Evolutionary conservation across 2,888 invertebrate genomes (phyloP).

Genomic region (Tetramorium bicarinatum): DNA sequence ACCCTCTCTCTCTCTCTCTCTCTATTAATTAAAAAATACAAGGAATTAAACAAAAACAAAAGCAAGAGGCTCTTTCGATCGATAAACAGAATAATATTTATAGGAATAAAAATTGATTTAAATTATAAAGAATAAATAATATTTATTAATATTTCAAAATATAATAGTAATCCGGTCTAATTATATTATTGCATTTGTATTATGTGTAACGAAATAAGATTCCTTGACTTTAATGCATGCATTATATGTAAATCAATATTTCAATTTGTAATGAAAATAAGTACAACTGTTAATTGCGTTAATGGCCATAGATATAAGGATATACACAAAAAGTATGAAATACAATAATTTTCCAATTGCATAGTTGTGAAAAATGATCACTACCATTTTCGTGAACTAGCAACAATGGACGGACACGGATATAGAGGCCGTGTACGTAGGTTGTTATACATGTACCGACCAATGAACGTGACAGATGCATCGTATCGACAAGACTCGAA

Average conservation of each 20-base stretch:
- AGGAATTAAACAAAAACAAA: constrained; percentile 7
- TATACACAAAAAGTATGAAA: constrained; percentile 20
- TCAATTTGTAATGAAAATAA: constrained; percentile 2
- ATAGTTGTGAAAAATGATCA: constrained; percentile 35
- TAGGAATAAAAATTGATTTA: background rate
- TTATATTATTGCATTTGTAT: background rate
- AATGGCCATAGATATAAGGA: constrained; percentile 3
- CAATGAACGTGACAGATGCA: constrained; percentile 56
- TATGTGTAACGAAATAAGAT: background rate
- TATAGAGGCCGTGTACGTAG: constrained; percentile 42
- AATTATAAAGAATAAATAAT: constrained; percentile 1
- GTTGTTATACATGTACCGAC: constrained; percentile 44
- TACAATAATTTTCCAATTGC: constrained; percentile 22
- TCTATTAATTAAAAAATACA: background rate
- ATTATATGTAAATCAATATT: background rate
- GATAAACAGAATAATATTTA: background rate
- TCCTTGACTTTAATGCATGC: background rate
- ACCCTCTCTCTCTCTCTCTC: background rate
- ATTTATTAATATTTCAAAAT: background rate
- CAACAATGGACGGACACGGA: constrained; percentile 42
- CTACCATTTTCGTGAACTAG: constrained; percentile 31
- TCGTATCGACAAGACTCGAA: constrained; percentile 51
- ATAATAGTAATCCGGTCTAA: background rate
- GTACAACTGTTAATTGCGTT: background rate
- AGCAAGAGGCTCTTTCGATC: background rate